Conservation (phyloP, 2,888 invertebrate species). For the Cephus runcator region DNA sequence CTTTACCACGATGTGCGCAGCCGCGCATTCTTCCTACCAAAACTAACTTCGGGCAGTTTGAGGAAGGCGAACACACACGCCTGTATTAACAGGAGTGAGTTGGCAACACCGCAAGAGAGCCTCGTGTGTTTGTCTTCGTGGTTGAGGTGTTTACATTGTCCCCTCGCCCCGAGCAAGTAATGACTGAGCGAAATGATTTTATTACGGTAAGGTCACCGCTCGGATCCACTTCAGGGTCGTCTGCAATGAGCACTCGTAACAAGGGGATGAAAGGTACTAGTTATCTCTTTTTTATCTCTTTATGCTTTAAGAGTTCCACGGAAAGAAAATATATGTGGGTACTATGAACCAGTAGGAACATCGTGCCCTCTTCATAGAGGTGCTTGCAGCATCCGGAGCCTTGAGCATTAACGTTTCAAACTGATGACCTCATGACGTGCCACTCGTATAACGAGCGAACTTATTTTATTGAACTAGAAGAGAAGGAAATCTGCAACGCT, state of each 20-base stretch:
- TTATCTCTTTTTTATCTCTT: background rate
- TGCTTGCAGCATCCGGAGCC: background rate
- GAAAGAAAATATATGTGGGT: background rate
- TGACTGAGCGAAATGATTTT: slow-evolving; percentile 41
- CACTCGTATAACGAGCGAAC: background rate
- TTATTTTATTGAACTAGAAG: background rate
- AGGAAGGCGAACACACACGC: background rate
- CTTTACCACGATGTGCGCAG: background rate
- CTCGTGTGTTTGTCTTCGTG: slow-evolving; percentile 39
- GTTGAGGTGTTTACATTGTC: slow-evolving; percentile 38
- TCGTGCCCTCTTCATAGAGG: background rate
- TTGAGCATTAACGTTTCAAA: background rate
- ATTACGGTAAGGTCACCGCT: background rate
- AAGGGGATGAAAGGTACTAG: background rate
- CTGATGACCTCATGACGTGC: background rate
- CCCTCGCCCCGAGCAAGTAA: slow-evolving; percentile 31
- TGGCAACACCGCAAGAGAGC: slow-evolving; percentile 3
- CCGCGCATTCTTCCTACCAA: background rate
- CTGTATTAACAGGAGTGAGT: background rate
- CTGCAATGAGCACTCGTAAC: background rate
- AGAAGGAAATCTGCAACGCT: background rate
- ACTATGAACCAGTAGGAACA: background rate
- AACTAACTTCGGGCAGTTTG: background rate
- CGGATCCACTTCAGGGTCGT: background rate
- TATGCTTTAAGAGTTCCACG: background rate